Percentiles rank a stretch among this genome's conserved stretches.
These are phyloP conservation scores for Argynnis bischoffii DNA, from an alignment of 2,888 invertebrate species.

Conservation along the genomic window DNA sequence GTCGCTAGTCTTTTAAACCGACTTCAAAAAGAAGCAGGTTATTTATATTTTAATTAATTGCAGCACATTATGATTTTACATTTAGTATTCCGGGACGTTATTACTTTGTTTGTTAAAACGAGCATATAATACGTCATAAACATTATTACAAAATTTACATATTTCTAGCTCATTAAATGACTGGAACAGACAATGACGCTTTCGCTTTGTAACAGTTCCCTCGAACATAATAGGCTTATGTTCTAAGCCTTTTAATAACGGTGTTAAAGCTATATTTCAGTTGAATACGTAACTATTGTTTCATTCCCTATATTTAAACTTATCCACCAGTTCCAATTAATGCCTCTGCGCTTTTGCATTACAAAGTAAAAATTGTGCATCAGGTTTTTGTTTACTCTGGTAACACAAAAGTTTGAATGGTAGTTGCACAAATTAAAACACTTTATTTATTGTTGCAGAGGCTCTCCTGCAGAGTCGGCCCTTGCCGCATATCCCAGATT, in stretches of 20 bases:
- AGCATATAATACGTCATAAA: no score
- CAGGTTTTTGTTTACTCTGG: conserved; percentile 5
- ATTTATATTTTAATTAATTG: no score
- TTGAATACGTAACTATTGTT: conserved; percentile 14
- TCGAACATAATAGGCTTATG: conserved; percentile 32
- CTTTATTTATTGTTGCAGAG: conserved; percentile 84
- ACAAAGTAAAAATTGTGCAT: not conserved
- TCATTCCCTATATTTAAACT: conserved; percentile 11
- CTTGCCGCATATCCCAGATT: conserved; percentile 94
- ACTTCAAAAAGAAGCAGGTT: no score
- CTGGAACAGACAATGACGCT: conserved; percentile 14
- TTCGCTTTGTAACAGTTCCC: conserved; percentile 23
- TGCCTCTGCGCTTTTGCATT: not conserved
- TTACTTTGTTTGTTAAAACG: no score
- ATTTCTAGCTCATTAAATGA: not conserved
- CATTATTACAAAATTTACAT: not conserved
- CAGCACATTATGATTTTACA: no score
- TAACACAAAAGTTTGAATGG: not conserved
- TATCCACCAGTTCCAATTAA: conserved; percentile 9
- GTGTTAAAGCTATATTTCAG: conserved; percentile 21
- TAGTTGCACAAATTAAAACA: conserved; percentile 8
- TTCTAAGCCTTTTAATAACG: conserved; percentile 35
- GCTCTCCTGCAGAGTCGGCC: conserved; percentile 96
- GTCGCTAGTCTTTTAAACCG: no score
- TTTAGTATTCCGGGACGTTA: no score